Conservation (phyloP, 2,888 invertebrate species). For the Achlya flavicornis region DNA sequence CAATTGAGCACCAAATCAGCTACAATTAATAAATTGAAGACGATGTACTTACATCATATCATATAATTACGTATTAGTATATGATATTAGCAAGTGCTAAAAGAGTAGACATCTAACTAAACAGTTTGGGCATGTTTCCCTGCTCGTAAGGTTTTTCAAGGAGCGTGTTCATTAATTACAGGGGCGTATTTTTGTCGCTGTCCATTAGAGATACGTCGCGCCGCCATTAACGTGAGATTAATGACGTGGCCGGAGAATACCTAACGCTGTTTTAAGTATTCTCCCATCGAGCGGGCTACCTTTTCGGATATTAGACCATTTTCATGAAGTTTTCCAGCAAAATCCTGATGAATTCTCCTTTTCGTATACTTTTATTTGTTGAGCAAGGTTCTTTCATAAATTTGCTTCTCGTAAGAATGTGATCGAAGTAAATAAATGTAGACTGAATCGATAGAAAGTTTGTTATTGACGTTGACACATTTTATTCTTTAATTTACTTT, state of each 20-base stretch:
- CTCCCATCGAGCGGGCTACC: conserved; percentile 15
- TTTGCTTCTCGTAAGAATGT: not conserved
- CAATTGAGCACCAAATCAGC: too few relatives aligned
- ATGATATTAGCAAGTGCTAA: not conserved
- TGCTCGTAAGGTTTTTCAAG: conserved; percentile 33
- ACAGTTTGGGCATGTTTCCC: conserved; percentile 1
- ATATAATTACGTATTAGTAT: too few relatives aligned
- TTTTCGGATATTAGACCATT: conserved; percentile 7
- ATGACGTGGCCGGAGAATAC: conserved; percentile 53
- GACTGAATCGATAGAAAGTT: not conserved
- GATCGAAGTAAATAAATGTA: conserved; percentile 2
- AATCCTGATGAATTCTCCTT: not conserved
- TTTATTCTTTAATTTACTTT: too few relatives aligned
- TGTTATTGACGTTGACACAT: too few relatives aligned
- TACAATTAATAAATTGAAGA: too few relatives aligned
- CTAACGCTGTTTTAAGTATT: conserved; percentile 45
- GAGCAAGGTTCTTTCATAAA: too few relatives aligned
- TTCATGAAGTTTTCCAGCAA: not conserved
- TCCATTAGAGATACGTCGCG: conserved; percentile 74
- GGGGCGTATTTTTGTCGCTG: conserved; percentile 71
- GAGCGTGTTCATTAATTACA: conserved; percentile 68
- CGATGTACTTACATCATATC: too few relatives aligned
- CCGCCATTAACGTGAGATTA: conserved; percentile 68
- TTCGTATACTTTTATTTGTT: too few relatives aligned
- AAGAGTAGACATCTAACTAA: not conserved